Evolutionary conservation across 2,113 vertebrate genomes (phyloP).

Genomic region (Agapornis roseicollis): DNA sequence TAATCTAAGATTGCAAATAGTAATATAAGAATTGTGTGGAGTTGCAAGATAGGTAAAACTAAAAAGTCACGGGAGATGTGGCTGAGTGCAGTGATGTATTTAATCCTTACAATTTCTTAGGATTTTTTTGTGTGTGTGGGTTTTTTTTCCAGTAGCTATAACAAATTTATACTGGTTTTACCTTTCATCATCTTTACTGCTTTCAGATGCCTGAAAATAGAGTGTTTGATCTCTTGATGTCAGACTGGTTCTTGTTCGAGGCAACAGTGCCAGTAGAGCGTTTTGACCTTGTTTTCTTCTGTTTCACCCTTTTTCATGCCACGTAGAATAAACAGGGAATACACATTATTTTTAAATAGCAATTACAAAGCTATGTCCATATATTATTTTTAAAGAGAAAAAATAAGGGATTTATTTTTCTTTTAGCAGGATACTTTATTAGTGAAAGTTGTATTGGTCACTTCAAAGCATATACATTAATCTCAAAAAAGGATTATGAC

Average conservation of each 20-base stretch:
- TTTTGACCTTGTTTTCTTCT: conserved; percentile 36
- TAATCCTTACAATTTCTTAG: background rate
- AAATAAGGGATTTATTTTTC: background rate
- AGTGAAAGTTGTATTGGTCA: background rate
- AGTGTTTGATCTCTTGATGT: conserved; percentile 42
- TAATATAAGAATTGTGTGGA: background rate
- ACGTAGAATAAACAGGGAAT: conserved; percentile 50
- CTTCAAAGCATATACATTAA: background rate
- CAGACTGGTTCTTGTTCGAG: conserved; percentile 62
- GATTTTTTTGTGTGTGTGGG: background rate
- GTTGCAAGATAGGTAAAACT: background rate
- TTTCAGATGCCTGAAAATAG: conserved; percentile 44
- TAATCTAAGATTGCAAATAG: background rate
- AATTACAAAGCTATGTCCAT: background rate
- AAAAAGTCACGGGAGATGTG: background rate
- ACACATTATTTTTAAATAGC: conserved; percentile 5
- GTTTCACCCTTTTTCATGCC: conserved; percentile 46
- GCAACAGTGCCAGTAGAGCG: conserved; percentile 2
- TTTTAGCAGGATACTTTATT: background rate
- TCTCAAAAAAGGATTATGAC: background rate
- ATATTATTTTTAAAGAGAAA: background rate
- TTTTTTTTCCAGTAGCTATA: background rate
- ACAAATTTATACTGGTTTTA: background rate
- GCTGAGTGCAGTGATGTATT: background rate
- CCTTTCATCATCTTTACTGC: background rate